Conservation (phyloP, 2,888 invertebrate species). For the Tetranychus piercei region DNA sequence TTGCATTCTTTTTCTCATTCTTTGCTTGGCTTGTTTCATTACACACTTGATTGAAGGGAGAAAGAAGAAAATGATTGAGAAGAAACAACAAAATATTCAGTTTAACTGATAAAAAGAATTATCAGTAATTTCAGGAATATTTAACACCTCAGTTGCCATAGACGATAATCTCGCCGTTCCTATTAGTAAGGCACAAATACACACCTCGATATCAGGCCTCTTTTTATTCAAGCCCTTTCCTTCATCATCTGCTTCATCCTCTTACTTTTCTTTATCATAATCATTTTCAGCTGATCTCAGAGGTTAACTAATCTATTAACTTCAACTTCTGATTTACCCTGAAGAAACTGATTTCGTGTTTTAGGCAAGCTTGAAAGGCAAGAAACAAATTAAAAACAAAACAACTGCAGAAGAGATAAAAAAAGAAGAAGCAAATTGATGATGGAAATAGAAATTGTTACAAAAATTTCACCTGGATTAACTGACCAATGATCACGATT, state of each 20-base stretch:
- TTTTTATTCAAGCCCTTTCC: neutral
- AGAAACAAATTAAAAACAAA: neutral
- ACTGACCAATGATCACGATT: neutral
- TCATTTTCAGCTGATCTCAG: neutral
- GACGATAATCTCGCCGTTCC: neutral
- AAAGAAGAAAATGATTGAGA: neutral
- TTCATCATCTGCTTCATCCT: neutral
- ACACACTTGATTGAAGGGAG: neutral
- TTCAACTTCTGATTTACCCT: no score
- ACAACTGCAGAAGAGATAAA: neutral
- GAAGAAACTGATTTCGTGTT: no score
- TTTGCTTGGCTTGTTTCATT: neutral
- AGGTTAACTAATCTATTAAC: neutral
- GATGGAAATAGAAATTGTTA: no score
- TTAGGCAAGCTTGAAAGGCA: no score
- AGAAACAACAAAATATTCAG: neutral
- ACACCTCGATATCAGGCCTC: neutral
- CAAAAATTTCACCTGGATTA: neutral
- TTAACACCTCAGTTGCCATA: neutral
- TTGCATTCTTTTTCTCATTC: neutral
- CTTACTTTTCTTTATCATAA: neutral
- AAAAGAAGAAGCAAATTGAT: neutral
- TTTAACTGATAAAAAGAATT: neutral
- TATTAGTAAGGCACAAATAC: neutral
- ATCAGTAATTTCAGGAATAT: neutral